Evolutionary conservation across 2,797 vertebrate genomes (phyloP), one percentile per base, ranked within the genome.

Genomic region (Chelmon rostratus): DNA sequence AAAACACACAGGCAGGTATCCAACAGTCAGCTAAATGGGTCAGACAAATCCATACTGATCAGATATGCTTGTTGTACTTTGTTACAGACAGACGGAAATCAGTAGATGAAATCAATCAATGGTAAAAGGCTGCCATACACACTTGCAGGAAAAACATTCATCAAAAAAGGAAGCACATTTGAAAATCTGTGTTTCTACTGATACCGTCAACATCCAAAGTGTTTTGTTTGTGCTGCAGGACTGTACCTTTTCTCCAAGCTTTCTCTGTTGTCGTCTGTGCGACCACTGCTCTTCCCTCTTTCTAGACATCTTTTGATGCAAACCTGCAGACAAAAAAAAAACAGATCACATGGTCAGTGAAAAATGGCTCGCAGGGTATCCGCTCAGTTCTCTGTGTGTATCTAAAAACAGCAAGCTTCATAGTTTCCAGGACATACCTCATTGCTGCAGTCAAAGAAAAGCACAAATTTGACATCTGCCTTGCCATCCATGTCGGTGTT

Each of bases 371-470:
- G 19, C 40, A 42, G 40, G 37, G 52, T 6, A 52, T 54, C 57
- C 21, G 42, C 54, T 67, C 54, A 42, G 68, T 33, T 65, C n/a
- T 64, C 62, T 62, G n/a, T 8, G 3, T 49, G 40, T 1, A 31
- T 57, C 18, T 40, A 35, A 69, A 73, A 46, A 63, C 37, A 70
- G 61, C 25, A 3, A n/a, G 8, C 38, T 49, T 25, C 38, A 8
- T 15, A 4, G 53, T 59, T 58, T 83, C 68, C 50, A 33, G 7
- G 58, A 85, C 79, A 11, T 50, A 99, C 98, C 96, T 98, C 96
- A 78, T 97, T 97, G 91, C 96, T 81, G 84, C 98, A 99, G 91
- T 99, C 97, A 85, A 99, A 99, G 93, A 99, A 99, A 47, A 99
- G 96, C 90, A 99, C 97, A 87, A 99, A 99, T 89, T 96, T 97